These are phyloP conservation scores for Grus americana DNA, from an alignment of 2,113 vertebrate species.

Conservation along the genomic window DNA sequence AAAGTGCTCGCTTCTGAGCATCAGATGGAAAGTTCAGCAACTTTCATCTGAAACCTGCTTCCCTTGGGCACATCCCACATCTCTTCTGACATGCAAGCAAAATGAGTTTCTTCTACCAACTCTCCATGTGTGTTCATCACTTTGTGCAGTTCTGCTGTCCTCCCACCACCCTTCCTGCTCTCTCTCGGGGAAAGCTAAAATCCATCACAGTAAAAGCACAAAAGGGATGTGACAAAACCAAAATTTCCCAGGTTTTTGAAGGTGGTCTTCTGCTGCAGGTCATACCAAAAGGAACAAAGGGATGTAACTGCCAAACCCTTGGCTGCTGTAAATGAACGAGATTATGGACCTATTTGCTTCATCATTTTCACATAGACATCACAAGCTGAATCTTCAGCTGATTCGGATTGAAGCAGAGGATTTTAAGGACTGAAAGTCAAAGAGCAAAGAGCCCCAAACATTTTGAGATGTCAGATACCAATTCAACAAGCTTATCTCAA, in stretches of 20 bases:
- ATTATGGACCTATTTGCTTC: neutral
- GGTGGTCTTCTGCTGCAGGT: neutral
- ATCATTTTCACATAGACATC: neutral
- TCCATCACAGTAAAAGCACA: neutral
- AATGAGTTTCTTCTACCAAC: neutral
- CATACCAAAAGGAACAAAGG: neutral
- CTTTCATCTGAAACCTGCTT: neutral
- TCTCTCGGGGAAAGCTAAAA: neutral
- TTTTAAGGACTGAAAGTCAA: neutral
- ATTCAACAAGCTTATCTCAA: neutral
- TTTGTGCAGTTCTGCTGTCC: neutral
- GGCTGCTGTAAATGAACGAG: neutral
- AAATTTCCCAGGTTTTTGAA: neutral
- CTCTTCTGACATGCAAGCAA: neutral
- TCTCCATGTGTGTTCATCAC: neutral
- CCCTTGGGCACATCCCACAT: neutral
- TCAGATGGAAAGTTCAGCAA: slow-evolving; percentile 10
- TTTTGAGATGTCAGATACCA: neutral
- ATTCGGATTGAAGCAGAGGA: neutral
- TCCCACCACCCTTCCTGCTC: neutral
- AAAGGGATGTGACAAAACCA: neutral
- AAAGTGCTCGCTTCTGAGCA: neutral
- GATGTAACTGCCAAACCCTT: neutral
- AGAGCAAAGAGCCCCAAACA: neutral
- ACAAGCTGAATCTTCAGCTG: neutral